phyloP scores from a whole-genome alignment of 1,140 invertebrate species.

The Bombus confusus region DNA sequence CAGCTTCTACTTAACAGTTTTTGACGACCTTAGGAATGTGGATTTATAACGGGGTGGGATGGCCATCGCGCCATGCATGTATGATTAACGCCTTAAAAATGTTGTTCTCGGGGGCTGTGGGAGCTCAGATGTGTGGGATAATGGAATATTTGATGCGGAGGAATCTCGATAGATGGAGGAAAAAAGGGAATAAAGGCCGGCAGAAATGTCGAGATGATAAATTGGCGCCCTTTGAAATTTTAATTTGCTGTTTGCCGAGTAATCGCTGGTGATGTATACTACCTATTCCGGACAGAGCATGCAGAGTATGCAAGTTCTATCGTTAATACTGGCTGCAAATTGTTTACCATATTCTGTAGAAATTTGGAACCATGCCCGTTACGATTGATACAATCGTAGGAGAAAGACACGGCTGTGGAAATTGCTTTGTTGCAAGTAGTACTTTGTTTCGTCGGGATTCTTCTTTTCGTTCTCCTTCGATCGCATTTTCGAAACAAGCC shows the following conservation, averaged over 20 bases:
- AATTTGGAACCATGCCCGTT: neutral
- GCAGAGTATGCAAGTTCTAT: neutral
- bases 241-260: neutral
- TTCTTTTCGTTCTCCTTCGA: neutral
- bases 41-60: neutral
- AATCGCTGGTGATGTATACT: neutral
- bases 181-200: neutral
- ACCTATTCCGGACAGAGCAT: neutral
- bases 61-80: neutral
- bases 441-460: too few species aligned
- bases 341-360: neutral
- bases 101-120: neutral
- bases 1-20: neutral
- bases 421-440: too few species aligned
- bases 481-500: neutral
- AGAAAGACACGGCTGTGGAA: too few species aligned
- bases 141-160: slow-evolving; percentile 22
- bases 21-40: neutral
- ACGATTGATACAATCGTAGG: too few species aligned
- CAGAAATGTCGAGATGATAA: neutral
- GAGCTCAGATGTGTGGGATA: slow-evolving; percentile 3
- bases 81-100: neutral
- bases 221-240: neutral
- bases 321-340: neutral
- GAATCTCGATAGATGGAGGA: neutral